Evolutionary conservation across 2,113 vertebrate genomes (phyloP).

Genomic region (Callopanchax toddi): DNA sequence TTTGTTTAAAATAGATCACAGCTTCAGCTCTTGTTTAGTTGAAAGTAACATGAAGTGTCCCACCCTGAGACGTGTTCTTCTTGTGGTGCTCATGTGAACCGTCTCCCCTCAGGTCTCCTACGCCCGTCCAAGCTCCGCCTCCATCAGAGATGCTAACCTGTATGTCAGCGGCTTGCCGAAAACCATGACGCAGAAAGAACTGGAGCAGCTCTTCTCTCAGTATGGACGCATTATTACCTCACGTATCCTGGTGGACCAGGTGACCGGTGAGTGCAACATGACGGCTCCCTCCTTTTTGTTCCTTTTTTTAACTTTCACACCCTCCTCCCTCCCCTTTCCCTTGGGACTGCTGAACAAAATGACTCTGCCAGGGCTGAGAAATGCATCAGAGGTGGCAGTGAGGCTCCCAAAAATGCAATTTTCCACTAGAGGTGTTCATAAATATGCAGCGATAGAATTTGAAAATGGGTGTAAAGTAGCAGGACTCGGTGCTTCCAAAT

Average conservation of each 20-base stretch:
- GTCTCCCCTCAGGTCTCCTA: conserved; percentile 85
- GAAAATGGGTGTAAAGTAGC: conserved; percentile 79
- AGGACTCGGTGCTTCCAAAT: conserved; percentile 67
- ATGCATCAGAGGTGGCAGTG: conserved; percentile 72
- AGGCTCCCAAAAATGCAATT: conserved; percentile 80
- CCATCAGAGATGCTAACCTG: conserved; percentile 98
- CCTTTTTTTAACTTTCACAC: background rate
- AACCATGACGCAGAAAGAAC: conserved; percentile 96
- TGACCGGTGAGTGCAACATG: conserved; percentile 89
- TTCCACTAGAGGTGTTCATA: conserved; percentile 82
- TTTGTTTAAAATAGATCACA: conserved; percentile 7
- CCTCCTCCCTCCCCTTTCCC: conserved; percentile 7
- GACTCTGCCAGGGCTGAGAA: conserved; percentile 39
- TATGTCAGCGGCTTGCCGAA: conserved; percentile 98
- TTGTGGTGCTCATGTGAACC: background rate
- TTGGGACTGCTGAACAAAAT: conserved; percentile 15
- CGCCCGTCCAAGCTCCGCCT: conserved; percentile 96
- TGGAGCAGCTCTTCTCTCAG: conserved; percentile 97
- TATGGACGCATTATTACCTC: conserved; percentile 99
- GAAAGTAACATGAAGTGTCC: background rate
- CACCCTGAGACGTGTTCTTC: background rate
- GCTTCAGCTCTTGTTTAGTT: background rate
- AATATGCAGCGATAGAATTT: conserved; percentile 81
- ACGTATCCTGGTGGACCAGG: conserved; percentile 96
- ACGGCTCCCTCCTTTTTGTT: background rate